A percentile compares a stretch with the other conserved stretches of the same genome.
Conservation (phyloP, 2,888 invertebrate genomes). For the Amphiduros pacificus region DNA sequence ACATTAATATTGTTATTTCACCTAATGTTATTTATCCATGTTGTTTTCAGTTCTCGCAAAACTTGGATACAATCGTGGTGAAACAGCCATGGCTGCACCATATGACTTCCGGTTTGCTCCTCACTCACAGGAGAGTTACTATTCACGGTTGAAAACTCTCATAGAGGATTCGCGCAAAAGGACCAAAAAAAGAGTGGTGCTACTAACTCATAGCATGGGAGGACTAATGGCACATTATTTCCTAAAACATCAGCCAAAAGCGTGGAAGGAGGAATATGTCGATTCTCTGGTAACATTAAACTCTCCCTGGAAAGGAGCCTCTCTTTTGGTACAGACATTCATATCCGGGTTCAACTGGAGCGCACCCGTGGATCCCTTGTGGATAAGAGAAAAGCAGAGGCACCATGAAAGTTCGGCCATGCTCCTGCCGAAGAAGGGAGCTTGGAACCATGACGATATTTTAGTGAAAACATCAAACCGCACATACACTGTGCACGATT, state of each 20-base stretch:
- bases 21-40: no score
- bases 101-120: constrained; percentile 22
- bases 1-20: no score
- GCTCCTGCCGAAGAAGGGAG: neutral
- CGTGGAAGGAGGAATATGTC: constrained; percentile 59
- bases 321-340: neutral
- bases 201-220: constrained; percentile 93
- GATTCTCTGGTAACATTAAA: constrained; percentile 40
- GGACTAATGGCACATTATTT: constrained; percentile 83
- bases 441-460: neutral
- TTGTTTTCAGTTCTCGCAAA: neutral
- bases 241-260: constrained; percentile 70
- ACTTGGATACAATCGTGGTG: constrained; percentile 8
- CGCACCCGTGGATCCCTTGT: constrained; percentile 2
- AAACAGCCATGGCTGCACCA: constrained; percentile 10
- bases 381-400: constrained; percentile 7
- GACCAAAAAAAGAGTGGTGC: constrained; percentile 73
- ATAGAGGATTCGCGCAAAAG: constrained; percentile 84
- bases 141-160: constrained; percentile 72
- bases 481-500: neutral
- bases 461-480: neutral
- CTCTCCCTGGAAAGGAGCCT: constrained; percentile 11
- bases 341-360: neutral
- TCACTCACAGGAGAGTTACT: constrained; percentile 66
- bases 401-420: neutral